Evolutionary conservation across 2,113 vertebrate genomes (phyloP), one percentile per base, ranked within the genome.

Genomic region (Galeopterus variegatus): DNA sequence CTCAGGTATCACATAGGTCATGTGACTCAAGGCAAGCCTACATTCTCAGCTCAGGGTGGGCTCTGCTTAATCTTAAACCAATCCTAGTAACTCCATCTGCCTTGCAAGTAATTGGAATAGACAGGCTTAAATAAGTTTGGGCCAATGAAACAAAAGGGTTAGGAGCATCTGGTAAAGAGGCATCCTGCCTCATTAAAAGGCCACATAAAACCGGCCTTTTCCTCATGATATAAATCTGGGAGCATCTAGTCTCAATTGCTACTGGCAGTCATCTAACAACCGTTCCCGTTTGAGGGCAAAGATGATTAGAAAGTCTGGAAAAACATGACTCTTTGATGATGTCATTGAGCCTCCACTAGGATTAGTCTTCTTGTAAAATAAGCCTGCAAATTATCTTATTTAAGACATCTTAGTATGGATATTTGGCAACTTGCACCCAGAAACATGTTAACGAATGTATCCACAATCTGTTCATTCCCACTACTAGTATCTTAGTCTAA

Each of bases 121-220:
- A 62, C 36, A 87, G 12, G 28, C 19, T 73, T 70, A 23, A 80
- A 41, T 65, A 76, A 75, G 23, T 86, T 62, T 67, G 48, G n/a
- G 18, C 12, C 58, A 88, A 0, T 82, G 26, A 70, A 96, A 70
- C 26, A 80, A 56, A 41, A 62, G 45, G 8, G 0, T 19, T 73
- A 26, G 54, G 21, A 18, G 13, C 31, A 76, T 83, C 17, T 56
- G 31, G 23, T 33, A 79, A 60, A 91, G 58, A 69, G 7, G 28
- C 88, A 62, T 88, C 69, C 21, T 94, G 54, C 54, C 14, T 82
- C 50, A 65, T 65, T 28, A 93, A 64, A 33, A 85, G 75, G 80
- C 45, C 64, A 76, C 21, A 64, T 67, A n/a, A 64, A 93, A 23
- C 24, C n/a, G 89, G 62, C 18, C 13, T 94, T n/a, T 82, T 18